phyloP scores from a whole-genome alignment of 2,797 vertebrate species.

The Pantherophis vulpinus region DNA sequence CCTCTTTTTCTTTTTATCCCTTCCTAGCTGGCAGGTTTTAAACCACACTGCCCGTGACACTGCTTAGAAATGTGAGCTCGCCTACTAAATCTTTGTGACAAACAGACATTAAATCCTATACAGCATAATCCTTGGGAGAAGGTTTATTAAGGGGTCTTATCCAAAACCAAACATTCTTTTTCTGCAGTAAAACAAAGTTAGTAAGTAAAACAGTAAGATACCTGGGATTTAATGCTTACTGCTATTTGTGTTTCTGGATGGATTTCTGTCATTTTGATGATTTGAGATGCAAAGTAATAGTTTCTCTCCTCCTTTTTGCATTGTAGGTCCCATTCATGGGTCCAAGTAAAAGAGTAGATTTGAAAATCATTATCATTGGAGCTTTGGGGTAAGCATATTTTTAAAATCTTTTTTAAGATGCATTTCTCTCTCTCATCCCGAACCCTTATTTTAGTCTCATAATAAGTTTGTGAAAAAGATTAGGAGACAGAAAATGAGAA shows the following conservation, averaged over 20 bases:
- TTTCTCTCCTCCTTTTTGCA: background rate
- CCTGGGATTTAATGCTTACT: background rate
- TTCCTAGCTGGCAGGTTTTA: background rate
- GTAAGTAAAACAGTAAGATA: background rate
- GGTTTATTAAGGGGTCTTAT: background rate
- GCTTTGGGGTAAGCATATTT: slow-evolving; percentile 73
- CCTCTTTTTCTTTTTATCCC: background rate
- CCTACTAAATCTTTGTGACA: slow-evolving; percentile 4
- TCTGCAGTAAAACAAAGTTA: background rate
- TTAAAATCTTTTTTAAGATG: background rate
- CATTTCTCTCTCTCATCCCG: background rate
- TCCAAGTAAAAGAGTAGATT: slow-evolving; percentile 72
- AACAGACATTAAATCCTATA: background rate
- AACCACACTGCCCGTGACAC: background rate
- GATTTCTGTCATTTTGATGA: background rate
- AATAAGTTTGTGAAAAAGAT: background rate
- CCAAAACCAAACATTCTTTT: background rate
- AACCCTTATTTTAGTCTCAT: background rate
- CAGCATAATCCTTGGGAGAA: background rate
- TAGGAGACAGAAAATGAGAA: background rate
- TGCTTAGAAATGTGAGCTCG: slow-evolving; percentile 10
- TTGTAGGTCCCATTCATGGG: slow-evolving; percentile 63
- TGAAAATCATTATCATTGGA: slow-evolving; percentile 81
- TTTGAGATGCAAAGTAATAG: background rate
- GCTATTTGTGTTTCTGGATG: background rate